Base-by-base conservation (phyloP, 2,888 invertebrate genomes). In the Siphonodentalium dalli region DNA sequence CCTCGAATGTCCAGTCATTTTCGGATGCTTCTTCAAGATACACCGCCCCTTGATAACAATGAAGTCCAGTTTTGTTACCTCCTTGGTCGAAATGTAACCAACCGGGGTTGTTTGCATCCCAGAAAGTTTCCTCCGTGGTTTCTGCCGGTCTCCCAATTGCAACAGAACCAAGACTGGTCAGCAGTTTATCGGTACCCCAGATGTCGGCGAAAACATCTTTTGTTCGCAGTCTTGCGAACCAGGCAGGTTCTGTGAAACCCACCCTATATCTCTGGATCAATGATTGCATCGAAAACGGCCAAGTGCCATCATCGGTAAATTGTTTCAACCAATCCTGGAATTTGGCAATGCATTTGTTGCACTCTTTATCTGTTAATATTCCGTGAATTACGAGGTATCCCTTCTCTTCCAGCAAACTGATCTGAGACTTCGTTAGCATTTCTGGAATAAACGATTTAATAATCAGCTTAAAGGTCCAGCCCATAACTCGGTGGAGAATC, bases 61-160 rank as follows among this genome's bases (percentile, higher is more conserved):
- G 77, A 2, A 75, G 68, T 20, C 77, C 76, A n/a, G 55, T 45
- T 8, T 69, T 54, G 2, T 58, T 49, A 4, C 65, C 56, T 7
- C 61, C 54, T 42, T 77, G 76, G 58, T 77, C 77, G 21, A 65
- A 40, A 52, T 76, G 77, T 13, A 77, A 58, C 71, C 70, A 72
- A 3, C 63, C 63, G 1, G 42, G 50, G 3, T 23, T 20, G 24
- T 59, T 48, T n/a, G n/a, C n/a, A n/a, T 15, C 15, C 37, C 38
- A 35, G 39, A 70, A 71, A 7, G 27, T 33, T 33, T 69, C 72
- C 21, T 65, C 48, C 1, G 74, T 67, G 5, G 60, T 47, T 54
- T 77, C 75, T 0, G 77, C 75, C 4, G 77, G 77, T 1, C 72
- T 64, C 0, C 74, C 75, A 27, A 76, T 71, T 7, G 77, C 72